A percentile compares a stretch with the other conserved stretches of the same genome.
phyloP scores from a whole-genome alignment of 2,888 invertebrate species.

The Amiota communis region DNA sequence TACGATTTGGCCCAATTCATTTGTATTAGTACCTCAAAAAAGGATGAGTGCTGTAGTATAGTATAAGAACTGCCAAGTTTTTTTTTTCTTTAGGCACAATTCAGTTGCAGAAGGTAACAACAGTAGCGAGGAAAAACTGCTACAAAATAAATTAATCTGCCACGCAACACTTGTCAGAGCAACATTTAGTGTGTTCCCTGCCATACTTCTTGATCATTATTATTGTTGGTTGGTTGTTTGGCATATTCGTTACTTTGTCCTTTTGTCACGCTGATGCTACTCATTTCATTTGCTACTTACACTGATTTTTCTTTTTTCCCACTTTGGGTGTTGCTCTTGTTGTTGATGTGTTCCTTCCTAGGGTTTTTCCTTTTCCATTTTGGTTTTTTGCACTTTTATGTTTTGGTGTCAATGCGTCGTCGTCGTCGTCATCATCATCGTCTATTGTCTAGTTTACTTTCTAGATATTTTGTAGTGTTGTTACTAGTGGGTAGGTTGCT shows the following conservation, averaged over 20 bases:
- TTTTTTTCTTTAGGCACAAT: not conserved
- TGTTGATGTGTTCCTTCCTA: too few species aligned
- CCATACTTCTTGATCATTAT: too few species aligned
- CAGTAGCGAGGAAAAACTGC: constrained; percentile 40
- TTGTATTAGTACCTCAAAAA: not conserved
- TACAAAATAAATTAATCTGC: constrained; percentile 58
- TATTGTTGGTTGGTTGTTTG: not conserved
- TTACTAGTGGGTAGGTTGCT: constrained; percentile 10
- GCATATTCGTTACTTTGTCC: not conserved
- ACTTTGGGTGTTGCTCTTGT: too few species aligned
- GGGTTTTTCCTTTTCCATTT: too few species aligned
- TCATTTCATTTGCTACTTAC: not conserved
- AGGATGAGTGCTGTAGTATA: not conserved
- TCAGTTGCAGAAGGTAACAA: too few species aligned
- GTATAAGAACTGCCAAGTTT: too few species aligned
- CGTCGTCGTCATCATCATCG: not conserved
- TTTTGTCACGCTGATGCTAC: not conserved
- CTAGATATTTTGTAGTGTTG: not conserved
- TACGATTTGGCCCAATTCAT: constrained; percentile 5
- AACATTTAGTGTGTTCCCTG: constrained; percentile 16
- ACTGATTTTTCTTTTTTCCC: not conserved
- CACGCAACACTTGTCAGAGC: constrained; percentile 46
- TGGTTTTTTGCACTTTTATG: not conserved
- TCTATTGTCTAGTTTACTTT: constrained; percentile 50
- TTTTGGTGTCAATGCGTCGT: constrained; percentile 35